Evolutionary conservation across 2,888 invertebrate genomes (phyloP), one percentile per base, ranked within the genome.

Genomic region (Brenthis hecate): DNA sequence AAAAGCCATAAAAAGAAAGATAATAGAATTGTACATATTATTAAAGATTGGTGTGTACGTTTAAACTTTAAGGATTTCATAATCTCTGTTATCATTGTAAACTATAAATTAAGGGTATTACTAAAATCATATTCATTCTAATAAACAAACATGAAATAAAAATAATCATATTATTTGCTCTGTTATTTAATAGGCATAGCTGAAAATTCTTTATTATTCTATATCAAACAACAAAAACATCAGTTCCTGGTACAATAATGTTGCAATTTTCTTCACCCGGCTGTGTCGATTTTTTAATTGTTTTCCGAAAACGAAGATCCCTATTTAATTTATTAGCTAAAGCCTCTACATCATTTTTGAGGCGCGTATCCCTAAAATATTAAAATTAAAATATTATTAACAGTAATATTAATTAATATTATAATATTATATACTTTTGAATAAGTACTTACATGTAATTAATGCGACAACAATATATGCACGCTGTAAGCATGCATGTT

Each of bases 401-500:
- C 47, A 8, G 13, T 23, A 50, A 14, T 32, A 13, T 36, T 36
- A 28, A 53, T 43, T 5, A 58, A 19, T 19, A 48, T 58, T 32
- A 13, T 53, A 0, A 47, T 47, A 56, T 43, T 23, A 50, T 5
- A 19, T 8, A 50, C 23, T 19, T 19, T 23, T 14, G 36, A 65
- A 53, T 67, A 19, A 19, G 19, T 19, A 79, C 87, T 82, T 80
- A 89, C 89, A 77, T 75, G 64, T 86, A 85, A 76, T 80, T 84
- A n/a, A 90, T 87, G 51, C 81, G 83, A 72, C 80, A 86, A 73
- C 89, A 90, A 72, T 89, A 90, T 56, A 85, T 67, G 68, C 89
- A 88, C 2, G 88, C 85, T 14, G 81, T 76, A 13, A 83, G 3
- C 16, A 80, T 77, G 70, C 88, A 85, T 19, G 85, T 14, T 43